Conservation (phyloP, 2,113 vertebrate genomes). For the Paradoxurus hermaphroditus region DNA sequence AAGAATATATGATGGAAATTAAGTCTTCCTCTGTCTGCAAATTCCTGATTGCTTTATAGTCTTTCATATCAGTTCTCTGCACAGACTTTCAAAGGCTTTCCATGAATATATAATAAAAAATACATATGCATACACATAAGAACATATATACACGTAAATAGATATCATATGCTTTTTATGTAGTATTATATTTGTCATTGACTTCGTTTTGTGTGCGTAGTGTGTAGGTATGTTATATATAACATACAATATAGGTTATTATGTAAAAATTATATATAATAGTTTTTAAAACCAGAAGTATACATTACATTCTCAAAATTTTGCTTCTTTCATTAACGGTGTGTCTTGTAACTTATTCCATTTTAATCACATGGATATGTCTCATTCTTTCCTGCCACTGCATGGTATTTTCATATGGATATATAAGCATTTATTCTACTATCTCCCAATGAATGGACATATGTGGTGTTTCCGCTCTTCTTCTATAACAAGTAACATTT, state of each 20-base stretch:
- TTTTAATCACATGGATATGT: background rate
- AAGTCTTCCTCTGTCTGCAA: background rate
- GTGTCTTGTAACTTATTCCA: background rate
- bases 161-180: background rate
- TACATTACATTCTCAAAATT: background rate
- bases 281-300: background rate
- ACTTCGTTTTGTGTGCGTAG: background rate
- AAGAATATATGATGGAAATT: background rate
- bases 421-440: background rate
- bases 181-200: background rate
- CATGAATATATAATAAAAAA: background rate
- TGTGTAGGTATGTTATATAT: background rate
- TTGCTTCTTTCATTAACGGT: background rate
- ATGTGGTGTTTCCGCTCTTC: background rate
- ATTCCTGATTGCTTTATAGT: background rate
- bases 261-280: background rate
- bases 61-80: background rate
- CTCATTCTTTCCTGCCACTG: background rate
- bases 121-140: too few relatives aligned
- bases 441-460: background rate
- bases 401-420: background rate
- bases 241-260: background rate
- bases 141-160: background rate
- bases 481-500: background rate
- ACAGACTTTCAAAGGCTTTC: background rate